Evolutionary conservation across 2,888 invertebrate genomes (phyloP), one percentile per base, ranked within the genome.

Genomic region (Drosophila helvetica): DNA sequence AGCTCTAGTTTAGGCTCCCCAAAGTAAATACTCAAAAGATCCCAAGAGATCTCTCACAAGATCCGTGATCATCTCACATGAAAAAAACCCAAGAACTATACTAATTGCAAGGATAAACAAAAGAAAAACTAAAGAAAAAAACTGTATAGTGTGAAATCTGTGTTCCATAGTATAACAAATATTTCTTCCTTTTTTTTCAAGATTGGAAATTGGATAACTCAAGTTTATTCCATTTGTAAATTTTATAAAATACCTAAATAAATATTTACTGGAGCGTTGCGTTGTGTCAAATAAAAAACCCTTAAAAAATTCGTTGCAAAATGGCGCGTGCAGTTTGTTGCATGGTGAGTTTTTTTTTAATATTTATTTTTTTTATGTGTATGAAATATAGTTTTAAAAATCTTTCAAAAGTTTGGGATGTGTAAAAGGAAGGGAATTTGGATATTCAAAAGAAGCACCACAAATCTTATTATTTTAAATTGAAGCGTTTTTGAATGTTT

Each of bases 291-390:
- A 71, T 15, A 72, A 19, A 54, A 63, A 47, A 72, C 50, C 27
- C 27, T 58, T 53, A 8, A 67, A 56, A 75, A 78, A 74, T 78
- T 88, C 84, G 79, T 86, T 83, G 82, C 84, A 79, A 90, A 83
- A 92, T 92, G 91, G 86, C 90, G 90, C 91, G 92, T 92, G 91
- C 91, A 88, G 90, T 86, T 84, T 78, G 91, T 75, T 92, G 91
- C 91, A 91, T 92, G 91, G 91, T 92, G 89, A 92, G 91, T 92
- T 51, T 15, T 42, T 56, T 51, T 15, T 42, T 54, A 22, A 22
- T 22, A 22, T 8, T 8, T 8, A 25, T 27, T 27, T 27, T 51
- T 15, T 42, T 57, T 8, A 45, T 18, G 38, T 38, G 38, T 7
- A 18, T 18, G 1, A 18, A 15, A 7, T 15, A 3, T 45, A 15